Conservation (phyloP, 35 echinoderm and acorn worm species). For the Apostichopus parvimensis region DNA sequence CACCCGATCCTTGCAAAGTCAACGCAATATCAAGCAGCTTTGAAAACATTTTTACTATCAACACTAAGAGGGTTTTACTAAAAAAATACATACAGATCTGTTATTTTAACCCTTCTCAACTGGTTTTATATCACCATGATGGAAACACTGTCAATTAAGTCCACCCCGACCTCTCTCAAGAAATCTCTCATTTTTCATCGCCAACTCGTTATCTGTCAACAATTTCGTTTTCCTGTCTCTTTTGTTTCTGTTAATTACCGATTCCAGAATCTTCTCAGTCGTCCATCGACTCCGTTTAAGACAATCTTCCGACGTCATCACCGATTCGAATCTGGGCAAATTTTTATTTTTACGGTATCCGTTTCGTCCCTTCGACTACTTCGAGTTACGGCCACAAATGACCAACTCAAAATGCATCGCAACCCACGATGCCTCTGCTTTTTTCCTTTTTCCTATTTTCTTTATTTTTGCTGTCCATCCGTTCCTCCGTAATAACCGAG, state of each 20-base stretch:
- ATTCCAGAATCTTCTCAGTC: no score
- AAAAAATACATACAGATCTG: no score
- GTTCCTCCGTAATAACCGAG: not conserved
- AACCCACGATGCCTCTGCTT: not conserved
- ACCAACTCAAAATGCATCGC: not conserved
- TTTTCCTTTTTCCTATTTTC: not conserved
- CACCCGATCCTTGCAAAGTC: no score
- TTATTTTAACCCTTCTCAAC: no score
- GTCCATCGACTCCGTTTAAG: not conserved
- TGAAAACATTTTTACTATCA: no score
- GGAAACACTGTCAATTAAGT: no score
- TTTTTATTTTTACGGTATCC: not conserved
- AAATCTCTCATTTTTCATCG: no score
- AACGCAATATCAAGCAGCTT: no score
- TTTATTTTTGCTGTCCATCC: no score
- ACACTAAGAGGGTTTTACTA: no score
- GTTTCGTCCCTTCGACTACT: not conserved
- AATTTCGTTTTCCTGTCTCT: not conserved
- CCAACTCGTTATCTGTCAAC: not conserved
- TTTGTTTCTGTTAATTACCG: not conserved
- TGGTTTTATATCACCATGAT: no score
- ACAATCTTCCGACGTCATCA: not conserved
- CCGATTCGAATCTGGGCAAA: not conserved
- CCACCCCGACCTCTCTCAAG: no score
- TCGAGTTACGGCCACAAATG: not conserved